Percentiles rank a stretch among this genome's conserved stretches.
Evolutionary conservation across 30 jellyfish, hydroid and myxozoan species (phyloP).

Genomic region (Hydractinia symbiolongicarpus): DNA sequence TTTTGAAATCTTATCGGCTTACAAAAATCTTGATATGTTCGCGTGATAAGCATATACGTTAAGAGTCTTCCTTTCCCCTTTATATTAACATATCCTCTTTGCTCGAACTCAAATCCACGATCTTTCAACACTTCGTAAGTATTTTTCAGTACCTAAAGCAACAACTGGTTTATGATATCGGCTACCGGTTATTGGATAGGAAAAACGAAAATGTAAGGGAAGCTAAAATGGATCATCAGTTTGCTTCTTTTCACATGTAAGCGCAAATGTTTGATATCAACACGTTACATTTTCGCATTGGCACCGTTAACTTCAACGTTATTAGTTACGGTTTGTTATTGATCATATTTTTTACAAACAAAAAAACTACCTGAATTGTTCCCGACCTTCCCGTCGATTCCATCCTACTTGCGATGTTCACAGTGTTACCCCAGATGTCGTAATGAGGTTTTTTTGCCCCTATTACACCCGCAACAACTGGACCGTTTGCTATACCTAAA

Average conservation of each 20-base stretch:
- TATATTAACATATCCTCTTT: slow-evolving; percentile 76
- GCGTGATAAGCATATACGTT: slow-evolving; percentile 55
- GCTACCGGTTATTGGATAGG: no score
- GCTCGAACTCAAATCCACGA: slow-evolving; percentile 83
- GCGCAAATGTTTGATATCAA: no score
- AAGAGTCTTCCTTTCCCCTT: slow-evolving; percentile 89
- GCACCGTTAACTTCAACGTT: no score
- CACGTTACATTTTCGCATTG: no score
- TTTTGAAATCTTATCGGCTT: slow-evolving; percentile 13
- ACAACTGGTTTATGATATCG: no score
- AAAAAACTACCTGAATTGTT: slow-evolving; percentile 59
- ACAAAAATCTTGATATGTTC: slow-evolving; percentile 27
- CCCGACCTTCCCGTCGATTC: slow-evolving; percentile 92
- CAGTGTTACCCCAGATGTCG: slow-evolving; percentile 98
- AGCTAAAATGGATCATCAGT: no score
- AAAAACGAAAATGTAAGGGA: no score
- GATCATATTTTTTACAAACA: background rate
- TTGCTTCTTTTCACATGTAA: no score
- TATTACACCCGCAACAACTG: slow-evolving; percentile 98
- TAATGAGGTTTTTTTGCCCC: slow-evolving; percentile 98
- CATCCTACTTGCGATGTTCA: slow-evolving; percentile 92
- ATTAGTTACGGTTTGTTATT: no score
- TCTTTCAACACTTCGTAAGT: slow-evolving; percentile 67
- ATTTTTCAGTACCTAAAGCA: slow-evolving; percentile 59
- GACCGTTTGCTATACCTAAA: slow-evolving; percentile 90